phyloP scores from a whole-genome alignment of 2,888 invertebrate genomes.

The Clistopyga incitator region DNA sequence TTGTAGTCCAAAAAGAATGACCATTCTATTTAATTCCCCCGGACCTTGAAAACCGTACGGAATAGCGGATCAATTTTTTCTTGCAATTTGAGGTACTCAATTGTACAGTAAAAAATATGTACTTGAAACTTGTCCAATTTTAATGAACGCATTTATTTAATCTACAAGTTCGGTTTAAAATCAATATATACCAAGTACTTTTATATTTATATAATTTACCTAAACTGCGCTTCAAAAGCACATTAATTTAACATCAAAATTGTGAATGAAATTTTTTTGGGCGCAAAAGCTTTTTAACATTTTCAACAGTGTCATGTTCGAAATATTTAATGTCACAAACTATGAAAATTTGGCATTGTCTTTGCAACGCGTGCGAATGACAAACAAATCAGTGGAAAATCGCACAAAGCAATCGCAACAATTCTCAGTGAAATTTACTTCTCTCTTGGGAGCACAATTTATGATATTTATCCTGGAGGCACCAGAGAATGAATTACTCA shows the following conservation, averaged over 20 bases:
- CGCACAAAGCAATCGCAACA: neutral
- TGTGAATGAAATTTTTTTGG: no score
- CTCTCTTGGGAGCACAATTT: slow-evolving; percentile 15
- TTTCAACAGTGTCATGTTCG: neutral
- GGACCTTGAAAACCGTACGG: neutral
- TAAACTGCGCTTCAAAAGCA: no score
- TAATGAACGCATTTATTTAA: no score
- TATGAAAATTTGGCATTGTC: neutral
- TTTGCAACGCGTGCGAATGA: neutral
- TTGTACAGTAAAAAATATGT: no score
- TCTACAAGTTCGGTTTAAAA: no score
- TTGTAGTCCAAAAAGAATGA: neutral
- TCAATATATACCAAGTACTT: no score
- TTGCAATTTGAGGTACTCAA: neutral
- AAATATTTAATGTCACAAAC: neutral
- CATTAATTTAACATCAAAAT: no score
- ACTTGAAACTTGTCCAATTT: no score
- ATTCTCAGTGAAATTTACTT: neutral
- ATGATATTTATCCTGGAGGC: slow-evolving; percentile 29
- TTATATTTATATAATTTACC: no score
- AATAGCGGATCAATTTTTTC: neutral
- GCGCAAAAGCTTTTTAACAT: no score
- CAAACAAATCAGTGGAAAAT: slow-evolving; percentile 1
- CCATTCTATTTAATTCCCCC: neutral
- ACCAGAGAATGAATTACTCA: slow-evolving; percentile 33